These are phyloP conservation scores for Puffinus mauretanicus DNA, from an alignment of 2,113 vertebrate genomes.

Conservation along the genomic window DNA sequence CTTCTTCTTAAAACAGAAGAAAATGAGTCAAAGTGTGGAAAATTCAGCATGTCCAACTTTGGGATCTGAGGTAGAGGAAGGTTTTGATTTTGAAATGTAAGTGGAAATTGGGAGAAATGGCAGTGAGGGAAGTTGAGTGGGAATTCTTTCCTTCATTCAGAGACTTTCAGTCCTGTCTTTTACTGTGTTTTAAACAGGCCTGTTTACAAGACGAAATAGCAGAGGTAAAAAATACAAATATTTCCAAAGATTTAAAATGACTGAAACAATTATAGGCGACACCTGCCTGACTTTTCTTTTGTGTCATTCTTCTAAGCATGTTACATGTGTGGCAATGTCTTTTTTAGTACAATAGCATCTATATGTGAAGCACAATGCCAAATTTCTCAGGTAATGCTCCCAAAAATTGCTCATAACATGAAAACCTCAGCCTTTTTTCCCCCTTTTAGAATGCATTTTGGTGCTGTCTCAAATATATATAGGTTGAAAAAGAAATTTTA, in stretches of 20 bases:
- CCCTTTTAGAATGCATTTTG: neutral
- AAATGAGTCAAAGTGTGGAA: constrained; percentile 36
- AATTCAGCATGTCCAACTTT: neutral
- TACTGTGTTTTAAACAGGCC: neutral
- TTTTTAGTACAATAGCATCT: neutral
- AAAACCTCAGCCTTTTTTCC: neutral
- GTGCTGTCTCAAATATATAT: neutral
- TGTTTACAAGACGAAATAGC: neutral
- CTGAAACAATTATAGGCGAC: neutral
- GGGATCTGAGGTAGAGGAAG: neutral
- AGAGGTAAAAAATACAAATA: constrained; percentile 27
- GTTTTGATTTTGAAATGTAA: neutral
- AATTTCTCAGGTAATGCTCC: neutral
- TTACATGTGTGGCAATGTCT: neutral
- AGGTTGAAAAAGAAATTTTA: neutral
- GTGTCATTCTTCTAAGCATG: neutral
- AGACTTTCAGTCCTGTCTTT: neutral
- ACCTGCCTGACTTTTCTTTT: neutral
- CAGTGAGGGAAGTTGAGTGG: neutral
- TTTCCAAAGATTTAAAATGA: constrained; percentile 9
- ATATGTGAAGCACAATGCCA: neutral
- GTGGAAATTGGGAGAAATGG: neutral
- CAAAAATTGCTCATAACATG: neutral
- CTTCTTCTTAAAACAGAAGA: constrained; percentile 42
- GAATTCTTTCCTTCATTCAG: neutral